These are phyloP conservation scores for Thermophis baileyi DNA, from an alignment of 2,113 vertebrate genomes.

Conservation along the genomic window DNA sequence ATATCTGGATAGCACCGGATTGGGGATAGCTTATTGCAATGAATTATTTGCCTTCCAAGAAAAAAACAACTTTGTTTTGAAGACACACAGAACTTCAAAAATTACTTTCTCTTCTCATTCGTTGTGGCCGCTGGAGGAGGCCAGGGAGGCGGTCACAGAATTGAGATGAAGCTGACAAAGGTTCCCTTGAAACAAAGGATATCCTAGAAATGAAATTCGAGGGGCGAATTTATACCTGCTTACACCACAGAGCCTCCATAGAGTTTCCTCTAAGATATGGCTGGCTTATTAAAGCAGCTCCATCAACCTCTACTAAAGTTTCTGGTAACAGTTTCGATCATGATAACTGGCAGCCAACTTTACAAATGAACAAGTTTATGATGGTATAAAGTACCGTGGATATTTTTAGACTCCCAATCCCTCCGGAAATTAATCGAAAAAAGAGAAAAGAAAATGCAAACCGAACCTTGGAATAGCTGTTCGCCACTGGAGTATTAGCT, in stretches of 20 bases:
- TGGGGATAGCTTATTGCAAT: not conserved
- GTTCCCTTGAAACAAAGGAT: not conserved
- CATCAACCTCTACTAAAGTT: not conserved
- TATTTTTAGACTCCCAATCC: not conserved
- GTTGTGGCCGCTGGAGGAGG: not conserved
- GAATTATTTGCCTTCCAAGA: not conserved
- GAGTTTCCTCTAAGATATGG: not conserved
- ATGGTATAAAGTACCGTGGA: not conserved
- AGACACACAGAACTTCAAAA: not conserved
- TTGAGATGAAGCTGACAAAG: not conserved
- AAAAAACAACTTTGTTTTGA: not conserved
- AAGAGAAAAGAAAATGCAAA: not conserved
- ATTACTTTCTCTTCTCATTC: not conserved
- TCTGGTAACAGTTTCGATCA: not conserved
- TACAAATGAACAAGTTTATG: not conserved
- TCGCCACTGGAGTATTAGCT: not conserved
- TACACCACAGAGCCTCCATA: not conserved
- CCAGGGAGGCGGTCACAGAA: not conserved
- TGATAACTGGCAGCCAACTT: not conserved
- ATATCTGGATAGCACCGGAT: not conserved
- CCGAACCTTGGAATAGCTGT: not conserved
- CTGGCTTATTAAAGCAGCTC: not conserved
- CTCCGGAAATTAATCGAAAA: not conserved
- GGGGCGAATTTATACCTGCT: not conserved
- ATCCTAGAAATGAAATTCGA: not conserved